phyloP scores from a whole-genome alignment of 2,888 invertebrate species.

The Electrophaes corylata region DNA sequence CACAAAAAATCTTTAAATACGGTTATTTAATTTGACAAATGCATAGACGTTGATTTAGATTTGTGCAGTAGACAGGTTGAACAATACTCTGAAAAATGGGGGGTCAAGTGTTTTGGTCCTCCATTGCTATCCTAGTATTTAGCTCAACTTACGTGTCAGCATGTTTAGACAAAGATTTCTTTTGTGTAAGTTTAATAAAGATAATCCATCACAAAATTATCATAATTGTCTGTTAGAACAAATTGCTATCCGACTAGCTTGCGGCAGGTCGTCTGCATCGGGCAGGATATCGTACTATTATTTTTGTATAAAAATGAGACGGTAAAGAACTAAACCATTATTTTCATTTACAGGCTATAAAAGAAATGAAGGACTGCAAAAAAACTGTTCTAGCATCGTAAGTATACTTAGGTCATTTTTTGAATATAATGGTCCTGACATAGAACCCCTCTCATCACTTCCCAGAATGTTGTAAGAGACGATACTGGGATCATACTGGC shows the following conservation, averaged over 20 bases:
- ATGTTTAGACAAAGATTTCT: slow-evolving; percentile 68
- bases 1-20: slow-evolving; percentile 48
- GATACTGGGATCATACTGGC: too few species aligned
- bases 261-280: too few species aligned
- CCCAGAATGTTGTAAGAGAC: too few species aligned
- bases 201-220: too few species aligned
- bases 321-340: not conserved
- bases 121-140: slow-evolving; percentile 60
- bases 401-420: too few species aligned
- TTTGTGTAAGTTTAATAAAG: slow-evolving; percentile 57
- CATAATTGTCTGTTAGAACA: too few species aligned
- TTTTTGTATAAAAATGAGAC: not conserved
- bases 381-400: slow-evolving; percentile 69
- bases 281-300: too few species aligned
- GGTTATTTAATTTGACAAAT: slow-evolving; percentile 12
- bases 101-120: slow-evolving; percentile 70
- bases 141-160: slow-evolving; percentile 54
- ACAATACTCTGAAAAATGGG: slow-evolving; percentile 52
- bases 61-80: slow-evolving; percentile 21
- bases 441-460: too few species aligned
- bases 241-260: too few species aligned
- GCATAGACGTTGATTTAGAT: slow-evolving; percentile 23
- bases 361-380: slow-evolving; percentile 75
- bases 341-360: slow-evolving; percentile 63
- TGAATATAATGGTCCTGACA: too few species aligned